Percentiles rank a stretch among this genome's conserved stretches.
Evolutionary conservation across 53 echinoderm and acorn worm species (phyloP).

Genomic region (Astropecten irregularis): DNA sequence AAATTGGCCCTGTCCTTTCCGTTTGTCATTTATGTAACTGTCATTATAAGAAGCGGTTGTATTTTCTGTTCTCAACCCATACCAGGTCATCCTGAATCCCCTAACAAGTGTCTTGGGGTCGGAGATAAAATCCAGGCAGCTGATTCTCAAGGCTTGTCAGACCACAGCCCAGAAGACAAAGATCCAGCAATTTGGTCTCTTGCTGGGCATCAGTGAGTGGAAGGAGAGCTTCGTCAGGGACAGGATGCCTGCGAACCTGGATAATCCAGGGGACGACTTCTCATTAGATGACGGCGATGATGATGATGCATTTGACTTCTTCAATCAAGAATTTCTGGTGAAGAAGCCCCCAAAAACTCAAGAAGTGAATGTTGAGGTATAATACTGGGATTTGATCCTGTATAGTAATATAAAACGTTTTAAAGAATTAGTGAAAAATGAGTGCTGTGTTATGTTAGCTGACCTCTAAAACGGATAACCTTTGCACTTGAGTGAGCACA

Average conservation of each 20-base stretch:
- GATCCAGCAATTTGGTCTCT: conserved; percentile 58
- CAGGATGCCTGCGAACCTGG: conserved; percentile 39
- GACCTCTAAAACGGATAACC: too few species aligned
- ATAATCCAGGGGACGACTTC: conserved; percentile 9
- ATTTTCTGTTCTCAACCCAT: too few species aligned
- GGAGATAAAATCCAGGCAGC: conserved; percentile 56
- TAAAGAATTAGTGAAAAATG: too few species aligned
- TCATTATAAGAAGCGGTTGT: too few species aligned
- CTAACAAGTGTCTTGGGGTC: conserved; percentile 60
- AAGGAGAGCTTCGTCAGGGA: conserved; percentile 32
- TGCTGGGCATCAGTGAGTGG: conserved; percentile 69
- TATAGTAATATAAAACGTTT: too few species aligned
- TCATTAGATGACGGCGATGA: too few species aligned
- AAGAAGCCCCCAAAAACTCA: not conserved
- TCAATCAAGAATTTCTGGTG: not conserved
- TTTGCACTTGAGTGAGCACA: too few species aligned
- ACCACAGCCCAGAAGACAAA: conserved; percentile 39
- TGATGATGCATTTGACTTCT: conserved; percentile 24
- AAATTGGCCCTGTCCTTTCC: too few species aligned
- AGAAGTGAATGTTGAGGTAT: not conserved
- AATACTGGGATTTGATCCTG: too few species aligned
- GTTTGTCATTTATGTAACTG: too few species aligned
- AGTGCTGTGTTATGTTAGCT: too few species aligned
- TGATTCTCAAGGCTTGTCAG: conserved; percentile 30
- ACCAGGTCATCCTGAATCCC: conserved; percentile 66